These are phyloP conservation scores for Pomacea maculata DNA, from an alignment of 1,140 invertebrate species.

Conservation along the genomic window DNA sequence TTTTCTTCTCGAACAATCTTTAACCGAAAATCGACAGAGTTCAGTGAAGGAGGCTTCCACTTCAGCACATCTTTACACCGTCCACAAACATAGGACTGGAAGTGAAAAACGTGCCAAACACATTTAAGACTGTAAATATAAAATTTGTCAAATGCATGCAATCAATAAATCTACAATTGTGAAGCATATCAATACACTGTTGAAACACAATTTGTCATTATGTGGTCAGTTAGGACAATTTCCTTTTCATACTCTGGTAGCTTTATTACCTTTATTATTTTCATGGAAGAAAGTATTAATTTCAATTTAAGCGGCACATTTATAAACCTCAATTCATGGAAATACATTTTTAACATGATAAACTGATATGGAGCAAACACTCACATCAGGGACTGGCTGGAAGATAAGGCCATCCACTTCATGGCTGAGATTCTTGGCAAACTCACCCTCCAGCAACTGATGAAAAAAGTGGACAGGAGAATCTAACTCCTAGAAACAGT, in stretches of 20 bases:
- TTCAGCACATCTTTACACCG: constrained; percentile 87
- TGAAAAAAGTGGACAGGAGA: constrained; percentile 22
- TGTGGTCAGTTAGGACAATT: too few species aligned
- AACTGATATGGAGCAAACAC: constrained; percentile 9
- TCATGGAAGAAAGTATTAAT: not conserved
- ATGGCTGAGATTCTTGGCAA: constrained; percentile 84
- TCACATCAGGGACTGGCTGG: constrained; percentile 84
- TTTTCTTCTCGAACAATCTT: constrained; percentile 80
- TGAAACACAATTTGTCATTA: too few species aligned
- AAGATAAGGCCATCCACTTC: constrained; percentile 99
- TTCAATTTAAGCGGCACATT: not conserved
- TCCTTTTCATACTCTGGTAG: too few species aligned
- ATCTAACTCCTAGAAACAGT: too few species aligned
- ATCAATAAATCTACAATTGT: not conserved
- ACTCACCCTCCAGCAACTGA: constrained; percentile 83
- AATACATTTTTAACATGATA: not conserved
- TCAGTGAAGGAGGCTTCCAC: constrained; percentile 94
- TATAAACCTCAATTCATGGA: too few species aligned
- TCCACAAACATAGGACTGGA: constrained; percentile 85
- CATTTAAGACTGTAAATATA: too few species aligned
- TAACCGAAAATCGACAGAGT: constrained; percentile 95
- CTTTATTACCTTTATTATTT: not conserved
- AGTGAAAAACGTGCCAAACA: constrained; percentile 44
- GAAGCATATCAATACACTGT: not conserved
- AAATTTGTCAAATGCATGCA: not conserved